These are phyloP conservation scores for Solenopsis invicta DNA, from an alignment of 1,140 invertebrate species.

Conservation along the genomic window DNA sequence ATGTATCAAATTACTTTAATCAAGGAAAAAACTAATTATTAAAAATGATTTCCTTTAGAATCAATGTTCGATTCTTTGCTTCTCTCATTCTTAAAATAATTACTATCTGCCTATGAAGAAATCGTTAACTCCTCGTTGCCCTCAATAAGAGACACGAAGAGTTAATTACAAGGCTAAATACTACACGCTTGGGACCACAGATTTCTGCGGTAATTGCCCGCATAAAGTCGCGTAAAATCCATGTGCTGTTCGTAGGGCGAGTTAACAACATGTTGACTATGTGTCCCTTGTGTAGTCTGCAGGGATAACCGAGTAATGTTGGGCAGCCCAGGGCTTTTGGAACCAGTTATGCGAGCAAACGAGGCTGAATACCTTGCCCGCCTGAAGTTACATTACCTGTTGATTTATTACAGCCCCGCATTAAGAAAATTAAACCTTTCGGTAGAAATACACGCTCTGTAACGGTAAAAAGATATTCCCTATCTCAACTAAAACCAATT, in stretches of 20 bases:
- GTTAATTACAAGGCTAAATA: slow-evolving; percentile 60
- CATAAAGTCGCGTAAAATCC: slow-evolving; percentile 78
- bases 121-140: not conserved
- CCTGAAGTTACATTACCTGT: slow-evolving; percentile 40
- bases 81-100: not conserved
- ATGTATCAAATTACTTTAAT: not conserved
- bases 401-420: slow-evolving; percentile 24
- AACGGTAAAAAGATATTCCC: not conserved
- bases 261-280: slow-evolving; percentile 61
- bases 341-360: slow-evolving; percentile 60
- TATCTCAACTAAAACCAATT: not conserved
- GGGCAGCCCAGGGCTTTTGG: slow-evolving; percentile 55
- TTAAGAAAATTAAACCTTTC: slow-evolving; percentile 26
- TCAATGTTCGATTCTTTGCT: not conserved
- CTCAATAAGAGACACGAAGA: slow-evolving; percentile 9
- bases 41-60: not conserved
- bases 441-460: not conserved
- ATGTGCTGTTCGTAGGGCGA: slow-evolving; percentile 68
- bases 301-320: slow-evolving; percentile 56
- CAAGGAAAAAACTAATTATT: not conserved
- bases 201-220: slow-evolving; percentile 76
- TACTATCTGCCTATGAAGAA: not conserved
- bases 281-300: slow-evolving; percentile 36
- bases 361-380: slow-evolving; percentile 43
- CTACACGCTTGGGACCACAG: slow-evolving; percentile 12